Evolutionary conservation across 2,797 vertebrate species (phyloP), one percentile per base, ranked within the genome.

Genomic region (Acanthurus leucopareius): DNA sequence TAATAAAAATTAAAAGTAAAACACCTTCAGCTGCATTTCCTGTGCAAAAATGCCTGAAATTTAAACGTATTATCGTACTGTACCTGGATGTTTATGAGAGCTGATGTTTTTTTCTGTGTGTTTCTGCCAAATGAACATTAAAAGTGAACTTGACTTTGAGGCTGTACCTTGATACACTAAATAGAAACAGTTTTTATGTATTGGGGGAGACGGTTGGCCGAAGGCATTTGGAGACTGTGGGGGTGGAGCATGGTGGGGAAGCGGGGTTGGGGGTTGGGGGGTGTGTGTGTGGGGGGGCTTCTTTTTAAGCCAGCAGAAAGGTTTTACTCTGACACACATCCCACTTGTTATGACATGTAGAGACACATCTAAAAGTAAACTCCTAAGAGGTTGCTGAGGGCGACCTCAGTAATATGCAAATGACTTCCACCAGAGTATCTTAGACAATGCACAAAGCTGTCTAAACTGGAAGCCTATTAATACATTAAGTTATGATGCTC

Each of bases 391-490:
- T 92, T 85, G 91, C 93, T 95, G 89, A 94, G 92, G 94, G 94
- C 93, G 82, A 94, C 92, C 86, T 91, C 82, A 90, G 90, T 93
- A 90, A 93, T 90, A 94, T 94, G 93, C 91, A 92, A 94, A 95
- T 93, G 57, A 82, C 67, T 75, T 93, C 89, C 91, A 88, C 80
- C 85, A 75, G 76, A 91, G 91, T 80, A 93, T 93, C 92, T 94
- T 86, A 93, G 93, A 95, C 91, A 92, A 93, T 87, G 82, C 88
- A 92, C 91, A 91, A 91, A 92, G 86, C 92, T 91, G 87, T 92
- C 93, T 92, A 88, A 93, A 92, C 85, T 72, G 79, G 75, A 87
- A 88, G 86, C 84, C 84, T 90, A 92, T 92, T 94, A 94, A 93
- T 92, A 90, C 75, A 88, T 88, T 88, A 87, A 92, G 86, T 86